Evolutionary conservation across 2,888 invertebrate genomes (phyloP).

Genomic region (Diarsia brunnea): DNA sequence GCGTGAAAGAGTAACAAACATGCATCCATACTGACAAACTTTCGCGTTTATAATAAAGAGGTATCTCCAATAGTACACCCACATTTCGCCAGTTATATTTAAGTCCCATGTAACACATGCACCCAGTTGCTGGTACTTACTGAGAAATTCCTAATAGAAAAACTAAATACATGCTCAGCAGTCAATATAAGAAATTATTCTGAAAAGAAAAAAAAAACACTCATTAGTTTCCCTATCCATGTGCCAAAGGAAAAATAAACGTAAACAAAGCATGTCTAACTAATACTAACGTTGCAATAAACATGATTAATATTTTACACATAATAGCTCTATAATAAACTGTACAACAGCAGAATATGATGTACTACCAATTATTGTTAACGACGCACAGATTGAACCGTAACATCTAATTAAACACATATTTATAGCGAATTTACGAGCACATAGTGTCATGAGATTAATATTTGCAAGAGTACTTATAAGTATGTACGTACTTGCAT

Average conservation of each 20-base stretch:
- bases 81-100: too few species aligned
- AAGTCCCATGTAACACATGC: too few species aligned
- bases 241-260: not conserved
- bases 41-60: too few species aligned
- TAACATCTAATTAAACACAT: conserved; percentile 61
- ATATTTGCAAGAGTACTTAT: conserved; percentile 3
- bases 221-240: not conserved
- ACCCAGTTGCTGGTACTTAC: too few species aligned
- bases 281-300: conserved; percentile 9
- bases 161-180: too few species aligned
- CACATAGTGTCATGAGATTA: conserved; percentile 19
- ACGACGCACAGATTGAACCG: conserved; percentile 55
- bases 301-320: conserved; percentile 38
- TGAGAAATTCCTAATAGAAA: too few species aligned
- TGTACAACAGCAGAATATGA: conserved; percentile 34
- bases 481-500: too few species aligned
- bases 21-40: too few species aligned
- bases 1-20: too few species aligned
- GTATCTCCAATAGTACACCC: too few species aligned
- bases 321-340: conserved; percentile 31
- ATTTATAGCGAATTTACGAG: conserved; percentile 61
- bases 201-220: not conserved
- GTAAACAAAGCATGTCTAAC: not conserved
- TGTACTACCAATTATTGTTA: conserved; percentile 60
- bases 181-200: not conserved